These are phyloP conservation scores for Calliphora vomitoria DNA, from an alignment of 2,888 invertebrate genomes.

Conservation along the genomic window DNA sequence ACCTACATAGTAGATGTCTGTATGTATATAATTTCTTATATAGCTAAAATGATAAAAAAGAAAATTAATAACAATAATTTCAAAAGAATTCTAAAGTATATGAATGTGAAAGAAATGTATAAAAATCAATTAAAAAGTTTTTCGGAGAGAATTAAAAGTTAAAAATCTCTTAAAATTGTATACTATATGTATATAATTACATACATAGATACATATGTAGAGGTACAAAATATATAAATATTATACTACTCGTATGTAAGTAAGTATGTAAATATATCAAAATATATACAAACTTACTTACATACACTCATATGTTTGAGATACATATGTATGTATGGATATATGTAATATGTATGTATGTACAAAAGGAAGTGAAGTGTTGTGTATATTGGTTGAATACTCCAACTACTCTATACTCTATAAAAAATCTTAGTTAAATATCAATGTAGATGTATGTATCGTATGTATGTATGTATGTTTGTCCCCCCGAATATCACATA, in stretches of 20 bases:
- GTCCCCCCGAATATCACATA: background rate
- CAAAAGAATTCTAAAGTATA: background rate
- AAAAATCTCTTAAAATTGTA: background rate
- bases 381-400: constrained; percentile 40
- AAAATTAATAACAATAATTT: constrained; percentile 1
- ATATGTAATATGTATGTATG: background rate
- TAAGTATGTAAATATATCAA: background rate
- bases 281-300: constrained; percentile 18
- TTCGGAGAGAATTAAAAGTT: background rate
- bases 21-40: constrained; percentile 15
- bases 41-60: background rate
- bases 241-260: background rate
- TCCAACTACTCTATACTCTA: constrained; percentile 39
- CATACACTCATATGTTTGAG: constrained; percentile 1
- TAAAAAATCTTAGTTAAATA: constrained; percentile 38
- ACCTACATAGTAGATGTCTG: constrained; percentile 18
- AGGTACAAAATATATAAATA: no score
- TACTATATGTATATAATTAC: background rate
- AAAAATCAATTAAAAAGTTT: constrained; percentile 9
- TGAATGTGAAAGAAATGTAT: background rate
- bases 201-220: background rate
- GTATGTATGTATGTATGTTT: background rate
- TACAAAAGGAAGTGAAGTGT: constrained; percentile 53
- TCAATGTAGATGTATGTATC: constrained; percentile 44
- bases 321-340: constrained; percentile 11